phyloP scores from a whole-genome alignment of 2,888 invertebrate genomes.

The Tinea pellionella region DNA sequence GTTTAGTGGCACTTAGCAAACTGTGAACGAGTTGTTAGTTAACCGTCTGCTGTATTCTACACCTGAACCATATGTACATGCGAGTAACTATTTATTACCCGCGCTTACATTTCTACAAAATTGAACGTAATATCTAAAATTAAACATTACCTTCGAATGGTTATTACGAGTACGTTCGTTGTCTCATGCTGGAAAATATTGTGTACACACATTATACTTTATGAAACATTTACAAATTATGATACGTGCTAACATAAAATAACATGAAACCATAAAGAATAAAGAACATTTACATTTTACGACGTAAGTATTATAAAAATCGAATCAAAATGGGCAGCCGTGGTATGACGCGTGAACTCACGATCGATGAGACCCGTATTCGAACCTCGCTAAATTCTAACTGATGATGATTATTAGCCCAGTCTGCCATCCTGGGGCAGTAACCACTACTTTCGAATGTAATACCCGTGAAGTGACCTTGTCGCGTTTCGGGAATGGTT shows the following conservation, averaged over 20 bases:
- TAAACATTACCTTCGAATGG: neutral
- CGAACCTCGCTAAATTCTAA: too few species aligned
- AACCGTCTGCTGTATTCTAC: conserved; percentile 25
- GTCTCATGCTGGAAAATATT: neutral
- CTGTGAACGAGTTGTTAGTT: conserved; percentile 28
- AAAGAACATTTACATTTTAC: neutral
- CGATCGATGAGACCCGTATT: too few species aligned
- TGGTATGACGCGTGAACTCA: too few species aligned
- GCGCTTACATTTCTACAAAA: neutral
- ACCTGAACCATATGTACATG: conserved; percentile 12
- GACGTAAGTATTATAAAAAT: neutral
- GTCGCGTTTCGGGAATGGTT: too few species aligned
- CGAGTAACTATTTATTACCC: neutral
- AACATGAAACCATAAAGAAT: neutral
- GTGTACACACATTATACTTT: neutral
- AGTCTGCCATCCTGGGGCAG: too few species aligned
- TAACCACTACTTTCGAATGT: too few species aligned
- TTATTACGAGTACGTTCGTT: neutral
- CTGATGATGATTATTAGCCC: too few species aligned
- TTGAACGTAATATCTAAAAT: neutral
- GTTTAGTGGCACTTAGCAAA: conserved; percentile 49
- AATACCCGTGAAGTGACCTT: too few species aligned
- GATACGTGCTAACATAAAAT: neutral
- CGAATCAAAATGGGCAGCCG: neutral
- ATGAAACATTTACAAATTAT: neutral